Evolutionary conservation across 1,140 invertebrate species (phyloP), one percentile per base, ranked within the genome.

Genomic region (Holotrichia oblita): DNA sequence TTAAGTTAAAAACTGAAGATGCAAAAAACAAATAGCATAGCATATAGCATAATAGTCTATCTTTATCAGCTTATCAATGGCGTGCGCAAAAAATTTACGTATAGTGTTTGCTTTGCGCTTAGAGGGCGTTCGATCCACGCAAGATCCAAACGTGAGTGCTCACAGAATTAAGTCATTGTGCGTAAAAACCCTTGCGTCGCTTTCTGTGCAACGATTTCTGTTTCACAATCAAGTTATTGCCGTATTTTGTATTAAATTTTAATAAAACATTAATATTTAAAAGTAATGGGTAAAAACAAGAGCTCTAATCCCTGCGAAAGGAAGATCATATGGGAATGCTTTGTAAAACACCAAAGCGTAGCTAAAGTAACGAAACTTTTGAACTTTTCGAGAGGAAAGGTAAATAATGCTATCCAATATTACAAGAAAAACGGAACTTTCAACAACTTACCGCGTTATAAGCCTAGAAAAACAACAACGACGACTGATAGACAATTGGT

Each of bases 261-360:
- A 48, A 48, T 48, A 48, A 48, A 48, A 48, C 7, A 48, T 48
- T 48, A 3, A 48, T 17, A 48, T 48, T 48, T 48, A 48, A 48
- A 14, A 48, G 44, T 48, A 48, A 48, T 48, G 44, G 44, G 44
- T 10, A 48, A 48, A 48, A 48, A 17, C n/a, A 48, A 48, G 44
- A 48, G 44, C 44, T 48, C 44, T 17, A 48, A 48, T 3, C 44
- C 44, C 44, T 48, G 44, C 44, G 44, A 48, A 48, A 48, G 44
- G 44, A 48, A 48, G 44, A 48, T 48, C 44, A 48, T 48, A 48
- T 48, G 44, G 44, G 44, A 48, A 48, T 48, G n/a, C n/a, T n/a
- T n/a, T 6, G 44, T 6, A 48, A 48, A 48, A 48, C n/a, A 48
- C 10, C 44, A 48, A 48, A 48, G 44, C 44, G 10, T 14, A 2